Conservation (phyloP, 2,113 vertebrate genomes). For the Addax nasomaculatus region DNA sequence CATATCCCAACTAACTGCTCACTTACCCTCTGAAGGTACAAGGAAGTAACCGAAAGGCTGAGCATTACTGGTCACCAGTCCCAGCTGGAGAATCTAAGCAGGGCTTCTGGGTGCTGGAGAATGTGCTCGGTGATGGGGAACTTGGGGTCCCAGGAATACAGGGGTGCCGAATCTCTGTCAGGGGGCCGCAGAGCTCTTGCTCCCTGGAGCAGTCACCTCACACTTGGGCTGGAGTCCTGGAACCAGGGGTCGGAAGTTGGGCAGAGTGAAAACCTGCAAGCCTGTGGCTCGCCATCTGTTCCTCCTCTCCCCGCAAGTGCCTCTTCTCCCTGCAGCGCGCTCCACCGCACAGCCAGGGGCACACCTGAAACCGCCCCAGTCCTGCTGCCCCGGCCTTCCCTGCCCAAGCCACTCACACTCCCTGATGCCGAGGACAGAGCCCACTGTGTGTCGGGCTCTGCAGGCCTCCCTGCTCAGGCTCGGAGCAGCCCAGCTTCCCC, state of each 20-base stretch:
- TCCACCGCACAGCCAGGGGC: too few relatives aligned
- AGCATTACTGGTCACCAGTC: background rate
- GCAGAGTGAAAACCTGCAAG: background rate
- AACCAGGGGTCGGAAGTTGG: background rate
- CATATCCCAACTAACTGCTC: background rate
- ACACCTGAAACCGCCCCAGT: background rate
- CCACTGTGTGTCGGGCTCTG: background rate
- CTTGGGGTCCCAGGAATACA: background rate
- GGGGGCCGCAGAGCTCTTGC: background rate
- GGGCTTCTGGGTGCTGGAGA: background rate
- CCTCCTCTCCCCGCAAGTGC: background rate
- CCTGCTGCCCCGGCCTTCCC: background rate
- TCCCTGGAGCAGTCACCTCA: too few relatives aligned
- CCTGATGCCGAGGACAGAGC: background rate
- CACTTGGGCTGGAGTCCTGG: background rate
- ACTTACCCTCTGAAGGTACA: background rate
- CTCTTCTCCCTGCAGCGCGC: background rate
- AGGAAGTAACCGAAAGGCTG: background rate
- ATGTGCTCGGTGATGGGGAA: background rate
- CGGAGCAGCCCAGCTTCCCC: background rate
- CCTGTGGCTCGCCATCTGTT: background rate
- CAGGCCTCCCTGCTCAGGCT: background rate
- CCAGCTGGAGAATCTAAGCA: background rate
- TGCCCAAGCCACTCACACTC: too few relatives aligned
- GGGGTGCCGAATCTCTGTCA: background rate